Base-by-base conservation (phyloP, 2,797 vertebrate species). In the Threskiornis aethiopicus region DNA sequence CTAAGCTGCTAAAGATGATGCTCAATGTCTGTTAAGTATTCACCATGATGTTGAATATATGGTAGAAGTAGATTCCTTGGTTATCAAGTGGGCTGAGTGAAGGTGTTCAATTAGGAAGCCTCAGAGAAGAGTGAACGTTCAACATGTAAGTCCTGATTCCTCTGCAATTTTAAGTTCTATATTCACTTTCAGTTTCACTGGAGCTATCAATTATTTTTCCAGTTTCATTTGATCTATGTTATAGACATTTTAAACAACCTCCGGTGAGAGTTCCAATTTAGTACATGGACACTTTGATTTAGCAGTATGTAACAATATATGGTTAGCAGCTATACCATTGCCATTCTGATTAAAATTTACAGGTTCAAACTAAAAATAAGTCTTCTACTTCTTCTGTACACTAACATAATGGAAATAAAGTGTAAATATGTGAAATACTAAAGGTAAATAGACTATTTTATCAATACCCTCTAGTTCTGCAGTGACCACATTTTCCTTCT, bases 241-340 rank as follows among this genome's bases (percentile, higher is more conserved):
- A 84, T 72, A 79, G 61, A 79, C 84, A 94, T 90, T 96, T 97
- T 71, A 94, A 97, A 95, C 70, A 95, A 91, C 61, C 31, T 87
- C 80, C 9, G 4, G 57, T 94, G 69, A 37, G 73, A 96, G 52
- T 83, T 96, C 64, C 91, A 89, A 89, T 97, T 96, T 93, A 93
- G 80, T 47, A 95, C 47, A 46, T 24, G 75, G 37, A 76, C 78
- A 88, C 87, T 96, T 86, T 7, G 24, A 81, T 76, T 81, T 41
- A 83, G 73, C n/a, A 29, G 54, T 47, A 79, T 41, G 69, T 16
- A 33, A 81, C 42, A 69, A 85, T 58, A 79, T 39, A 71, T 14
- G 35, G 75, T 69, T 84, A 72, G 57, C 29, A 87, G 49, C 52
- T 83, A 70, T 70, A 92, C 55, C 10, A 16, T 44, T 16, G 70